Percentiles rank a stretch among this genome's conserved stretches.
Conservation (phyloP, 1,140 invertebrate species). For the Nixonia krombeini region DNA sequence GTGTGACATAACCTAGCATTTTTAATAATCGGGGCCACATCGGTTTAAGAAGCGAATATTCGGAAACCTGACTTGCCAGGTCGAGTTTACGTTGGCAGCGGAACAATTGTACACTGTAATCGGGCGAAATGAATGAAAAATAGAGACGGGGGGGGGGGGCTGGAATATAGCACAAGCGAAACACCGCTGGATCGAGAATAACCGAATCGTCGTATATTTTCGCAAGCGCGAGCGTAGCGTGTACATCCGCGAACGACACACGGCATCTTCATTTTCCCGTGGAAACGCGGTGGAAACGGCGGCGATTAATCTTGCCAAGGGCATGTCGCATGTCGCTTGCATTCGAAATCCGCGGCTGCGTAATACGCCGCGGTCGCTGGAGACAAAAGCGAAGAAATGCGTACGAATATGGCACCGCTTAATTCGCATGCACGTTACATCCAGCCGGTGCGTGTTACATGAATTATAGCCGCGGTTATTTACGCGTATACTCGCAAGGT, state of each 20-base stretch:
- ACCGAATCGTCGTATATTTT: too few relatives aligned
- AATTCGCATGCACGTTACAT: conserved; percentile 48
- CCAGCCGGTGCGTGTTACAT: conserved; percentile 29
- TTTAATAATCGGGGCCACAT: too few relatives aligned
- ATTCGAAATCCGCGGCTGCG: conserved; percentile 63
- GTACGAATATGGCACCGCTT: conserved; percentile 58
- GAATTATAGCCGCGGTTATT: conserved; percentile 46
- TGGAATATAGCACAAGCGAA: too few relatives aligned
- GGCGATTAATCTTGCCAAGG: conserved; percentile 69
- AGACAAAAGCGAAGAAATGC: conserved; percentile 55
- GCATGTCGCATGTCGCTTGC: conserved; percentile 56
- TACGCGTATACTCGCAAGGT: conserved; percentile 48
- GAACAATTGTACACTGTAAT: too few relatives aligned
- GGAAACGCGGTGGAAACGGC: conserved; percentile 34
- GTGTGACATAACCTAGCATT: too few relatives aligned
- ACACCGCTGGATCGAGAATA: too few relatives aligned
- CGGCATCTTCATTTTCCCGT: conserved; percentile 59
- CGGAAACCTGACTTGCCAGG: too few relatives aligned
- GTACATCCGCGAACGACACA: conserved; percentile 17
- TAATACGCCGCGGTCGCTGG: conserved; percentile 51
- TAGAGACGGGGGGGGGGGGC: too few relatives aligned
- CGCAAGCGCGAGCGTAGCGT: too few relatives aligned
- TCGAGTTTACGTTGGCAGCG: too few relatives aligned
- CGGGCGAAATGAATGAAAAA: too few relatives aligned
- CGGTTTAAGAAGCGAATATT: too few relatives aligned